Conservation (phyloP, 2,797 vertebrate species). For the Threskiornis aethiopicus region DNA sequence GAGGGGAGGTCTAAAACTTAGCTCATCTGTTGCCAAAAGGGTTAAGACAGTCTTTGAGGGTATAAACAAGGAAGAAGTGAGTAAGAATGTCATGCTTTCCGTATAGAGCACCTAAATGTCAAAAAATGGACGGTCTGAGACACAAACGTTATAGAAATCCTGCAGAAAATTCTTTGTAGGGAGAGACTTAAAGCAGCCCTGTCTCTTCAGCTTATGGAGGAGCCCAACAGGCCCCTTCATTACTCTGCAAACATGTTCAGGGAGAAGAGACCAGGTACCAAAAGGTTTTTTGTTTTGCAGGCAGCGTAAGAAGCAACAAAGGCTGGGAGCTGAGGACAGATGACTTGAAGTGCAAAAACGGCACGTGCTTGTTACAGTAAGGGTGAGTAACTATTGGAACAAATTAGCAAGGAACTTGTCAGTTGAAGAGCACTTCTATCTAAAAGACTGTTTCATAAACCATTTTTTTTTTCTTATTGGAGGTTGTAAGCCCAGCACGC, state of each 20-base stretch:
- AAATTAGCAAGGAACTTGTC: not conserved
- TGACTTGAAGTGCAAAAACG: not conserved
- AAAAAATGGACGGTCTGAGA: not conserved
- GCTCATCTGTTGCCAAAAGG: not conserved
- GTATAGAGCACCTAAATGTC: not conserved
- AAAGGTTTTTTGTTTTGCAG: not conserved
- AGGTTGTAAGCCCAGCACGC: not conserved
- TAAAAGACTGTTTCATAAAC: not conserved
- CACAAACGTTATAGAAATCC: not conserved
- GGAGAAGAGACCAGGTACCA: not conserved
- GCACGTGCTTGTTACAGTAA: not conserved
- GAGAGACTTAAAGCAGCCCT: not conserved
- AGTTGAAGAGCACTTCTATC: not conserved
- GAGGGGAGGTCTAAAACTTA: not conserved
- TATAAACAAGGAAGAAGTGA: not conserved
- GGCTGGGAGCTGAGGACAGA: not conserved
- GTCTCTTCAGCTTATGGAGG: not conserved
- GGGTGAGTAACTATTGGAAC: not conserved
- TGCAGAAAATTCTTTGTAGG: not conserved
- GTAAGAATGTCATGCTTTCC: not conserved
- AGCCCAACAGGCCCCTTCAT: not conserved
- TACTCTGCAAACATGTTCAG: not conserved
- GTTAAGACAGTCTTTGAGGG: not conserved
- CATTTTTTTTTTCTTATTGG: not conserved
- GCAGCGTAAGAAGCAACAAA: not conserved